Evolutionary conservation across 2,888 invertebrate species (phyloP).

Genomic region (Ophonus ardosiacus): DNA sequence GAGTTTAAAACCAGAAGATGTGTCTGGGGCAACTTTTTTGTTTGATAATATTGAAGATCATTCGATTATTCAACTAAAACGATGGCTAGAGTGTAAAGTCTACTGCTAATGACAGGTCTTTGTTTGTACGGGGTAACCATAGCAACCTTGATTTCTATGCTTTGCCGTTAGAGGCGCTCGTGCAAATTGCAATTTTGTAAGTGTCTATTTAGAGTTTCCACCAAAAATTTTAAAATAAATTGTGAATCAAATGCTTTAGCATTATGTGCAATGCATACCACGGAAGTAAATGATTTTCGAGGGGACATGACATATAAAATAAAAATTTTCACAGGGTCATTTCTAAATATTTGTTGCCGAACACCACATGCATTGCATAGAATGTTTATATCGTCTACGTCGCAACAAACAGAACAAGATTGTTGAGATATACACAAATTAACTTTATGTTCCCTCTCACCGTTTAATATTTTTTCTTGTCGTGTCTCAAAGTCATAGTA

Average conservation of each 20-base stretch:
- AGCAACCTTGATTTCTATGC: too few species aligned
- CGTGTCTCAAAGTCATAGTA: too few species aligned
- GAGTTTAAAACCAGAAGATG: too few species aligned
- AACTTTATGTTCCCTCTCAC: too few species aligned
- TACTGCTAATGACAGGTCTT: too few species aligned
- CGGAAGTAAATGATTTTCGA: conserved; percentile 1
- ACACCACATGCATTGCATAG: conserved; percentile 6
- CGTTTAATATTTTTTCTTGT: neutral
- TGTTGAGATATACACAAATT: neutral
- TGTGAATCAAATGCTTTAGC: conserved; percentile 59
- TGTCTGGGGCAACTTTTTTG: too few species aligned
- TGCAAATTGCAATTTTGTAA: too few species aligned
- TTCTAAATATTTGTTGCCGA: conserved; percentile 2
- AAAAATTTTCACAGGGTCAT: neutral
- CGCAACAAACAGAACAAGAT: conserved; percentile 23
- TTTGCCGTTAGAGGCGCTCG: too few species aligned
- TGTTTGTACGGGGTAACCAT: too few species aligned
- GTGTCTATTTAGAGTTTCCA: conserved; percentile 68
- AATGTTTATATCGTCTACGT: neutral
- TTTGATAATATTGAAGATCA: too few species aligned
- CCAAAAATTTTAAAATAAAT: neutral
- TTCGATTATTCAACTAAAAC: too few species aligned
- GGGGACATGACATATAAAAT: neutral
- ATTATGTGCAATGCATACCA: conserved; percentile 13
- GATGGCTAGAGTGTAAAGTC: too few species aligned